Evolutionary conservation across 2,797 vertebrate genomes (phyloP), one percentile per base, ranked within the genome.

Genomic region (Mormyrus proboscirostris): DNA sequence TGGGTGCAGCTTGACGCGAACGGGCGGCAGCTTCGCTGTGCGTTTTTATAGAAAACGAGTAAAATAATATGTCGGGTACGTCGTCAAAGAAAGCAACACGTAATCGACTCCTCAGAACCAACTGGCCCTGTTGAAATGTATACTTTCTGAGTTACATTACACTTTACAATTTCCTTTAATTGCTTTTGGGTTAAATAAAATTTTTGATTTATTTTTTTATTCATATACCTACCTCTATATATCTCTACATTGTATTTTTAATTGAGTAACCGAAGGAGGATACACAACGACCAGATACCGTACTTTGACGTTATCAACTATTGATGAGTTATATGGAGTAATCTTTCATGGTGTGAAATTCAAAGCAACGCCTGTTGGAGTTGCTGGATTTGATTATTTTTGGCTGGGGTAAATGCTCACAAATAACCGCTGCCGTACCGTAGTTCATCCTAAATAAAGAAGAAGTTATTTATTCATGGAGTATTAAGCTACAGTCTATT

Each of bases 1-100:
- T 94, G 94, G 93, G 92, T 49, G 55, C 88, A 51, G 94, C 93
- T 94, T 94, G 93, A 95, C 93, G 92, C 90, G 91, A 90, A 93
- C 89, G 89, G 90, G 90, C 90, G 49, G 92, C 92, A 91, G 93
- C 92, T 93, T 86, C 55, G 22, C 55, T 57, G 87, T 87, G 88
- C 38, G 87, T 92, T 88, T 65, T 82, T 19, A 88, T 38, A 38
- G 86, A 19, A 53, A 41, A 16, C 14, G 62, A 38, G 51, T 1
- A 9, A 7, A 59, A 16, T 51, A 59, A 86, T 55, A 41, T 19
- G 51, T 19, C 53, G 47, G 44, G 29, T 14, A 50, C 25, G 41
- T 9, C 2, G 29, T 19, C 6, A 59, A 82, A 51, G 57, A 41
- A 53, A 57, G 41, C 88, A 53, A 69, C 29, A 47, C n/a, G 29